A percentile compares a stretch with the other conserved stretches of the same genome.
phyloP scores from a whole-genome alignment of 2,797 vertebrate species.

The Tragopan temminckii region DNA sequence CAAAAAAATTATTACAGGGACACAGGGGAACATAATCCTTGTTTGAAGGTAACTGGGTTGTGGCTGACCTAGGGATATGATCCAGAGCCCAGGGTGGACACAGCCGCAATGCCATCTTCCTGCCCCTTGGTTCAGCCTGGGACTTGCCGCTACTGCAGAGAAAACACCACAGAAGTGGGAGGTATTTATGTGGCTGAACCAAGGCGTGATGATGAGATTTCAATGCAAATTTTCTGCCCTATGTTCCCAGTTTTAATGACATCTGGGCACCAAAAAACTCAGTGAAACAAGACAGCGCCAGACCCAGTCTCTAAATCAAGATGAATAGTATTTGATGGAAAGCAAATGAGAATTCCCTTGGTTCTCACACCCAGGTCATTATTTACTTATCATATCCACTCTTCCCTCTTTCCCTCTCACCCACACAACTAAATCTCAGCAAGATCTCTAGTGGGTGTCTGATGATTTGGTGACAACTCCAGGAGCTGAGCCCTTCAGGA shows the following conservation, averaged over 20 bases:
- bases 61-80: background rate
- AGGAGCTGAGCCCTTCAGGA: background rate
- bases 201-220: background rate
- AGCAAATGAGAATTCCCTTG: conserved; percentile 1
- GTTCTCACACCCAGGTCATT: background rate
- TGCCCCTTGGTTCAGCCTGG: background rate
- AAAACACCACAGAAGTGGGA: background rate
- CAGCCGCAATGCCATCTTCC: background rate
- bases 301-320: background rate
- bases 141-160: background rate
- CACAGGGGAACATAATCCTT: background rate
- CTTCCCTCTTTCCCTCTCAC: background rate
- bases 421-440: background rate
- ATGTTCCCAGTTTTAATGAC: background rate
- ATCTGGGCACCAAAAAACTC: background rate
- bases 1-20: background rate
- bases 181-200: conserved; percentile 3
- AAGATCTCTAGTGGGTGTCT: background rate
- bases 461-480: background rate
- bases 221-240: background rate
- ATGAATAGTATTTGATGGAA: background rate
- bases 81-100: background rate
- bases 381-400: background rate
- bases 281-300: background rate
- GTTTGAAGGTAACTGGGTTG: background rate